Conservation (phyloP, 2,888 invertebrate species). For the Halictus ligatus region DNA sequence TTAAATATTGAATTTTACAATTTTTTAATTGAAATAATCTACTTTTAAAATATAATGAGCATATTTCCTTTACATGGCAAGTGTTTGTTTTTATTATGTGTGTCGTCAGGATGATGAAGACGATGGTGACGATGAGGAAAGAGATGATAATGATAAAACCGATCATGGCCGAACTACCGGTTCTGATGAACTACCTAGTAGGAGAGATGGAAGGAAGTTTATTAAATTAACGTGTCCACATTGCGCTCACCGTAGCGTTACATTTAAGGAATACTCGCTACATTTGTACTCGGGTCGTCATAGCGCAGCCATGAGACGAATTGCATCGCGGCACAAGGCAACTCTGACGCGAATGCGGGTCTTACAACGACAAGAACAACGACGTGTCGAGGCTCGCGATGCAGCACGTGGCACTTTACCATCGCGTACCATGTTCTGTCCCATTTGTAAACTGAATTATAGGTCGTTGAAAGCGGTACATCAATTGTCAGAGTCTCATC, state of each 20-base stretch:
- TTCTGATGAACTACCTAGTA: constrained; percentile 81
- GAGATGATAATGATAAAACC: constrained; percentile 80
- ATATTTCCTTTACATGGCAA: constrained; percentile 2
- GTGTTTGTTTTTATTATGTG: constrained; percentile 15
- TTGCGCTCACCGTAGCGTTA: constrained; percentile 90
- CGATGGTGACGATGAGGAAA: constrained; percentile 76
- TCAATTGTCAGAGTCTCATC: constrained; percentile 92
- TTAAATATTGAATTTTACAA: neutral
- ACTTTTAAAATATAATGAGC: neutral
- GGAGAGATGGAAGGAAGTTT: constrained; percentile 85
- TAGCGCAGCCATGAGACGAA: constrained; percentile 89
- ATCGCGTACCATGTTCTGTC: constrained; percentile 89
- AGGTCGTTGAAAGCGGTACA: constrained; percentile 91
- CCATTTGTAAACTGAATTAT: constrained; percentile 91
- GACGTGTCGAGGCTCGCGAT: constrained; percentile 89
- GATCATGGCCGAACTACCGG: constrained; percentile 79
- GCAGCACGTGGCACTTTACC: constrained; percentile 87
- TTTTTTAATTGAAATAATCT: neutral
- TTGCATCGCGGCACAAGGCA: constrained; percentile 90
- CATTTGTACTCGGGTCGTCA: constrained; percentile 91
- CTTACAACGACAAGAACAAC: constrained; percentile 92
- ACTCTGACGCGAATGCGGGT: constrained; percentile 91
- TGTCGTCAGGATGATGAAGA: constrained; percentile 79
- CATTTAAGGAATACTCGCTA: constrained; percentile 90
- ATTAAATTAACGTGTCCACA: constrained; percentile 92